Evolutionary conservation across 2,888 invertebrate genomes (phyloP).

Genomic region (Agrenia bidenticulata): DNA sequence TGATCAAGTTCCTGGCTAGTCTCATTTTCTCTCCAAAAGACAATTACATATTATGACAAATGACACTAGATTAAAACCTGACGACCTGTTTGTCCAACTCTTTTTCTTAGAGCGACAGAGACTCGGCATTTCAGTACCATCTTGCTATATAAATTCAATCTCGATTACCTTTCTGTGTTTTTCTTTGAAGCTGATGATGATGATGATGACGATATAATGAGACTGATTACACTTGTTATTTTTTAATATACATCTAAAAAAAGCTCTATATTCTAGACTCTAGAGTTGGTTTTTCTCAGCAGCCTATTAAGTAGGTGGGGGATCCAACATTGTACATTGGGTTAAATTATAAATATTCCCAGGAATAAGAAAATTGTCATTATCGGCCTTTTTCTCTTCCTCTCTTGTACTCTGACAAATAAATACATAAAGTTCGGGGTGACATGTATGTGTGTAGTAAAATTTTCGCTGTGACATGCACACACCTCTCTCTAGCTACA

Average conservation of each 20-base stretch:
- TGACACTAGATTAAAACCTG: constrained; percentile 17
- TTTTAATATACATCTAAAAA: constrained; percentile 1
- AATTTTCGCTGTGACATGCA: no score
- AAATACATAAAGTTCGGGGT: no score
- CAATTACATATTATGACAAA: constrained; percentile 21
- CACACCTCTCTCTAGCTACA: no score
- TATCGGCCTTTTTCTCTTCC: background rate
- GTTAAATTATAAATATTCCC: constrained; percentile 13
- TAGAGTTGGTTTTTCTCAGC: no score
- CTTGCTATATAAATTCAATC: no score
- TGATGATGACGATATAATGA: background rate
- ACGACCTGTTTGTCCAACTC: constrained; percentile 12
- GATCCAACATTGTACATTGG: no score
- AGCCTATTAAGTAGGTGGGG: no score
- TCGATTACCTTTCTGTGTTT: no score
- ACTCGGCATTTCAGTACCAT: no score
- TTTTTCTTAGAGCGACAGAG: no score
- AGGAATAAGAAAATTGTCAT: constrained; percentile 13
- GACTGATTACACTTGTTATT: background rate
- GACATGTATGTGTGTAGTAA: no score
- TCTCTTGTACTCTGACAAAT: no score
- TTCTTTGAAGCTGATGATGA: background rate
- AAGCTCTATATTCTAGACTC: background rate
- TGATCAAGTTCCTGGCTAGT: constrained; percentile 15
- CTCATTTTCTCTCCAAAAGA: background rate